Evolutionary conservation across 2,113 vertebrate genomes (phyloP).

Genomic region (Drymodes brunneopygia): DNA sequence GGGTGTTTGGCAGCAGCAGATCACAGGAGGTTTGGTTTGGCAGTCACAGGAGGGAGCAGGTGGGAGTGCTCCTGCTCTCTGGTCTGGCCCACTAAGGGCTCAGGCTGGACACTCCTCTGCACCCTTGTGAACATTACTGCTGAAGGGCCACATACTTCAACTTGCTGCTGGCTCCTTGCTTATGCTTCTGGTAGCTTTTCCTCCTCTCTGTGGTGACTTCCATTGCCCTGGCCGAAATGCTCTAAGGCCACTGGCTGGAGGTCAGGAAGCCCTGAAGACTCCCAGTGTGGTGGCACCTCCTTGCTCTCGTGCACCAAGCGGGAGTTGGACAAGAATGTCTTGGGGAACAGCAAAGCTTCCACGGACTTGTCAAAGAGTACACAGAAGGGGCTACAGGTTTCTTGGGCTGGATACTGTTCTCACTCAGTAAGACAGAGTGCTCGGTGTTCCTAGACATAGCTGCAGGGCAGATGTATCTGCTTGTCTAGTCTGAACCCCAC

Average conservation of each 20-base stretch:
- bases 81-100: not conserved
- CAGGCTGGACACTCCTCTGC: not conserved
- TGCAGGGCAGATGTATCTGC: not conserved
- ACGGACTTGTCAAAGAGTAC: not conserved
- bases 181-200: not conserved
- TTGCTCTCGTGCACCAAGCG: fast-evolving
- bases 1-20: not conserved
- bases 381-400: not conserved
- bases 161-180: not conserved
- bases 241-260: fast-evolving
- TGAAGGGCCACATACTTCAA: not conserved
- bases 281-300: not conserved
- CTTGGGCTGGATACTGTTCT: not conserved
- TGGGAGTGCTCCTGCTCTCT: not conserved
- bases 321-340: not conserved
- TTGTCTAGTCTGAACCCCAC: not conserved
- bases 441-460: not conserved
- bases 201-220: not conserved
- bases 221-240: not conserved
- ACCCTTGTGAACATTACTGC: not conserved
- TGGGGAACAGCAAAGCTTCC: not conserved
- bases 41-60: fast-evolving
- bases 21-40: not conserved
- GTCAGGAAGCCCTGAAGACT: not conserved
- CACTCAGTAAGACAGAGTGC: not conserved